Base-by-base conservation (phyloP, 1,140 invertebrate species). In the Gonatopus flavifemur region DNA sequence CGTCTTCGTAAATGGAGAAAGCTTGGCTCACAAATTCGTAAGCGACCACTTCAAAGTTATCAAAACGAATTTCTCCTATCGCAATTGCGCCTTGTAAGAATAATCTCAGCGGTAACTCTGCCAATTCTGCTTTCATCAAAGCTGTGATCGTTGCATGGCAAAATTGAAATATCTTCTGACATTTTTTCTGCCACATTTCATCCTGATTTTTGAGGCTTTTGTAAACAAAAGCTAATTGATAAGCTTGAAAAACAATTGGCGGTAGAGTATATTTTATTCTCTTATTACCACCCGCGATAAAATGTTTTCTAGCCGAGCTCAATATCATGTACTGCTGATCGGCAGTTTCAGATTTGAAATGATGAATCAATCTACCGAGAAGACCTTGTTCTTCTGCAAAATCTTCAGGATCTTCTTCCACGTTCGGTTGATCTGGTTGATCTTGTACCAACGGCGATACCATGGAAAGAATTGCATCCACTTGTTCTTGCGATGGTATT, bases 11-110 rank as follows among this genome's bases (percentile, higher is more conserved):
- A 39, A 99, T 79, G 0, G 94, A 94, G 76, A 99, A 98, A 0
- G 94, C 94, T 83, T 98, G 96, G 19, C 96, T 97, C 69, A 98
- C 88, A 68, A 97, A 99, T 76, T 99, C 97, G 77, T 99, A 99
- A 0, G 96, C 94, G 0, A 98, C 89, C 30, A 94, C 93, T 79
- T 98, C 95, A 69, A 94, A 90, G 70, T 96, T 95, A 56, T 95
- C 90, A 75, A 98, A 98, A 4, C 85, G 83, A 43, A 98, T 95
- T 73, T 91, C 87, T 36, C 92, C 91, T 37, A 96, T 93, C 0
- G 94, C 92, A 37, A 98, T 74, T 0, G 96, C 95, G 2, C 95
- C 96, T 78, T 98, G 94, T 2, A 98, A 81, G 77, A 96, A 98
- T 18, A 99, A 72, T 67, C 96, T 84, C 7, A 99, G 76, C 0